phyloP scores from a whole-genome alignment of 2,113 vertebrate genomes.

The Brienomyrus brachyistius region DNA sequence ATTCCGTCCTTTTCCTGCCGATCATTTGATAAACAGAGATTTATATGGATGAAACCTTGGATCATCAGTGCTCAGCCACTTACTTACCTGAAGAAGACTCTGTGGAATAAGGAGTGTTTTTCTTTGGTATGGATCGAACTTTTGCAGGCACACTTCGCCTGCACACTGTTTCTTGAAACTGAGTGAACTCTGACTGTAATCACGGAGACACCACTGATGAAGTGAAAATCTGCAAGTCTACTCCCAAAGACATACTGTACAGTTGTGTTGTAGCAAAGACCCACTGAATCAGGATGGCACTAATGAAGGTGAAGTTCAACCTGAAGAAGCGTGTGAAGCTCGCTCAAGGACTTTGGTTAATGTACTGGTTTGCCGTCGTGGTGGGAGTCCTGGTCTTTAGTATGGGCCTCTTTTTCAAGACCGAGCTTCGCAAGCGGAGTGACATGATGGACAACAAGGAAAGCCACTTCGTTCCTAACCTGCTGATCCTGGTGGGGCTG shows the following conservation, averaged over 20 bases:
- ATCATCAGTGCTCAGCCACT: neutral
- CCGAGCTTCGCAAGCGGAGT: constrained; percentile 88
- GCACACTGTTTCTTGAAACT: neutral
- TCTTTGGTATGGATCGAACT: constrained; percentile 21
- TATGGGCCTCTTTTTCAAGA: constrained; percentile 91
- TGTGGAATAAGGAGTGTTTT: constrained; percentile 11
- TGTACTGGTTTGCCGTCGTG: constrained; percentile 95
- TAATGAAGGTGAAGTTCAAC: constrained; percentile 86
- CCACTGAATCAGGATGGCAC: constrained; percentile 66
- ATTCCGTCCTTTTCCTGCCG: constrained; percentile 33
- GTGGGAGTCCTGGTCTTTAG: constrained; percentile 81
- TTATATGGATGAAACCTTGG: constrained; percentile 18
- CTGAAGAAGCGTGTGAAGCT: constrained; percentile 90
- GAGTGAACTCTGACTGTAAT: neutral
- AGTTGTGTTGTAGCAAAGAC: neutral
- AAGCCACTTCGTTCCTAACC: constrained; percentile 94
- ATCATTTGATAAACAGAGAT: constrained; percentile 22
- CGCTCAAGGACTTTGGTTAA: constrained; percentile 89
- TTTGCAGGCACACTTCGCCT: neutral
- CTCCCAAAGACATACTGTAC: neutral
- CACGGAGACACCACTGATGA: neutral
- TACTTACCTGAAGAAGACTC: constrained; percentile 22
- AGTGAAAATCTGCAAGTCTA: neutral
- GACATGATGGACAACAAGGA: constrained; percentile 95
- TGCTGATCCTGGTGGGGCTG: constrained; percentile 78